Percentiles rank a stretch among this genome's conserved stretches.
These are phyloP conservation scores for Oreohelix idahoensis DNA, from an alignment of 1,140 invertebrate species.

Conservation along the genomic window DNA sequence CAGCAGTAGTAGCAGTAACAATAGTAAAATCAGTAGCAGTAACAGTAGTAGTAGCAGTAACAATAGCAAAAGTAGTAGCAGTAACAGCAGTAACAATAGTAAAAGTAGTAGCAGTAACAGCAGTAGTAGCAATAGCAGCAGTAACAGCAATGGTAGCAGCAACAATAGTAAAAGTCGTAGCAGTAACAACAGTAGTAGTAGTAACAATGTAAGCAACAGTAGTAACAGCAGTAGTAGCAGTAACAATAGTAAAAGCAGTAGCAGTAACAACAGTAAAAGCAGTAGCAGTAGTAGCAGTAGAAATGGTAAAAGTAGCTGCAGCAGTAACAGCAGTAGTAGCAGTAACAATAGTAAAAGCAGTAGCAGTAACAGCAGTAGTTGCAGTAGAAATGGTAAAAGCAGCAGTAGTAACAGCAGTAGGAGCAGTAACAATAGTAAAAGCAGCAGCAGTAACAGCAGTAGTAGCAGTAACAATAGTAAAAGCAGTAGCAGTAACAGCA, in stretches of 20 bases:
- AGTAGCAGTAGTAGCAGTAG: slow-evolving; percentile 5
- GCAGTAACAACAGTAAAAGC: neutral
- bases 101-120: slow-evolving; percentile 20
- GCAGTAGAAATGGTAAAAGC: too few species aligned
- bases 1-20: neutral
- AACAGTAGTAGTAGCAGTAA: neutral
- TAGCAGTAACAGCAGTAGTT: neutral
- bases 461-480: too few species aligned
- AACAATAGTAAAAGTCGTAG: neutral
- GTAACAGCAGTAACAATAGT: neutral
- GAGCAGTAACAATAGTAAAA: too few species aligned
- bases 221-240: neutral
- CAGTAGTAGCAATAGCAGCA: neutral
- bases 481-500: too few species aligned
- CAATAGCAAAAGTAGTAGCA: neutral
- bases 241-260: neutral
- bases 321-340: neutral
- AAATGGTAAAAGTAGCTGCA: neutral
- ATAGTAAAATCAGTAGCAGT: neutral
- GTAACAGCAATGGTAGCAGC: neutral
- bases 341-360: neutral
- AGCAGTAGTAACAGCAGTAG: too few species aligned
- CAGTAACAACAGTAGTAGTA: slow-evolving; percentile 1
- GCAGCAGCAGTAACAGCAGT: too few species aligned
- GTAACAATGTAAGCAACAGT: neutral